These are phyloP conservation scores for Hedychridium roseum DNA, from an alignment of 2,888 invertebrate genomes.

Conservation along the genomic window DNA sequence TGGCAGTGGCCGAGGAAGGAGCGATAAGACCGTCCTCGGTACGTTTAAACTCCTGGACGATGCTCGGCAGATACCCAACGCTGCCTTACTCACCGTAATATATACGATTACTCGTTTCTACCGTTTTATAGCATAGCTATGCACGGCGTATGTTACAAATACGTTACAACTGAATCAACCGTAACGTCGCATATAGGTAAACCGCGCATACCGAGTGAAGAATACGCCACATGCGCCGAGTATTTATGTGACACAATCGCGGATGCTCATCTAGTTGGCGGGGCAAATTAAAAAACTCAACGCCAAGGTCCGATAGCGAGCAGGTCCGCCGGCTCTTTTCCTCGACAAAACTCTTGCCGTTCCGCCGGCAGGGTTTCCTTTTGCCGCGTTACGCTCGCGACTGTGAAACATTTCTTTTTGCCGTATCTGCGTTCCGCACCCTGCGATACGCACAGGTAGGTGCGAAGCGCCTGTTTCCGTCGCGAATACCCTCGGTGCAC, in stretches of 20 bases:
- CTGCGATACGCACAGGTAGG: constrained; percentile 20
- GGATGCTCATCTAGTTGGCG: constrained; percentile 49
- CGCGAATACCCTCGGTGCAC: constrained; percentile 36
- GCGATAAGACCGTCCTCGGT: constrained; percentile 12
- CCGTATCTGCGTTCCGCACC: too few relatives aligned
- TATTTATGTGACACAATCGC: constrained; percentile 55
- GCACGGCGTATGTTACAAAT: too few relatives aligned
- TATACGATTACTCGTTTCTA: too few relatives aligned
- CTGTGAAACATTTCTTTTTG: too few relatives aligned
- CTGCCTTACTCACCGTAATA: too few relatives aligned
- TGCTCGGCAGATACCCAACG: constrained; percentile 29
- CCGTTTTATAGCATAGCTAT: too few relatives aligned
- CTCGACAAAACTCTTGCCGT: neutral
- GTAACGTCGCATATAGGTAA: too few relatives aligned
- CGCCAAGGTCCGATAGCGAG: constrained; percentile 14
- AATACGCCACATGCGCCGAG: too few relatives aligned
- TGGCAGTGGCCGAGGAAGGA: constrained; percentile 13
- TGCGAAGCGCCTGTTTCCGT: constrained; percentile 42
- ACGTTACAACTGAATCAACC: too few relatives aligned
- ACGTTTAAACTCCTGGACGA: constrained; percentile 11
- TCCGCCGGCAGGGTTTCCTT: too few relatives aligned
- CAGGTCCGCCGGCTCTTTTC: neutral
- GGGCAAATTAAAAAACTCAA: constrained; percentile 30
- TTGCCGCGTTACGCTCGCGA: too few relatives aligned
- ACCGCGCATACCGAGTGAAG: too few relatives aligned